Evolutionary conservation across 2,888 invertebrate species (phyloP).

Genomic region (Rotaria socialis): DNA sequence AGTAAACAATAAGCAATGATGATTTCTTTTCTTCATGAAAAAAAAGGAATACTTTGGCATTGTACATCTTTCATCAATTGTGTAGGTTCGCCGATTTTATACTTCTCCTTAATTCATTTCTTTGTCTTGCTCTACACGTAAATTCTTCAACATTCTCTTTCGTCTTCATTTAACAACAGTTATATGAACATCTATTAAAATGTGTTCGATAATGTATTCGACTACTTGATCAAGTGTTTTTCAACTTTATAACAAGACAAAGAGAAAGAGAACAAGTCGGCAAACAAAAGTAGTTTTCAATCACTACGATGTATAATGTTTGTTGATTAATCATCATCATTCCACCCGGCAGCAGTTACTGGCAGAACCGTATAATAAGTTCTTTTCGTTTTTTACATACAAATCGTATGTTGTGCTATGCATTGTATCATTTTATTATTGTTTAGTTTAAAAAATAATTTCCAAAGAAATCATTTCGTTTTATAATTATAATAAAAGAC

Average conservation of each 20-base stretch:
- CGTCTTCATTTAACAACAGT: neutral
- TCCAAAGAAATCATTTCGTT: neutral
- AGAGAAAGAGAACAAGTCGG: neutral
- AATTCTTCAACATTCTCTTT: neutral
- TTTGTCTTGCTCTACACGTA: neutral
- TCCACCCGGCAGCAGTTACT: neutral
- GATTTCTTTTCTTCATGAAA: neutral
- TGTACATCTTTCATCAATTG: neutral
- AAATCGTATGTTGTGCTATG: neutral
- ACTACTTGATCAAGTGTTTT: slow-evolving; percentile 35
- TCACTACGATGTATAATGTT: neutral
- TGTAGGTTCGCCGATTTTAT: neutral
- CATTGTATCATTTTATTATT: neutral
- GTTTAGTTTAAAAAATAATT: neutral
- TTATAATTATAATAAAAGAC: neutral
- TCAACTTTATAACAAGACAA: neutral
- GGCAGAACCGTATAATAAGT: neutral
- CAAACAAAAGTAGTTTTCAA: neutral
- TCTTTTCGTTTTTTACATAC: neutral
- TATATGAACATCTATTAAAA: slow-evolving; percentile 15
- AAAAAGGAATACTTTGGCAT: neutral
- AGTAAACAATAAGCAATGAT: neutral
- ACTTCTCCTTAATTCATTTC: neutral
- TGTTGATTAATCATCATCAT: neutral
- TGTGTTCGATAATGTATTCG: slow-evolving; percentile 28